Percentiles rank a stretch among this genome's conserved stretches.
Evolutionary conservation across 2,888 invertebrate genomes (phyloP).

Genomic region (Epirrhoe alternata): DNA sequence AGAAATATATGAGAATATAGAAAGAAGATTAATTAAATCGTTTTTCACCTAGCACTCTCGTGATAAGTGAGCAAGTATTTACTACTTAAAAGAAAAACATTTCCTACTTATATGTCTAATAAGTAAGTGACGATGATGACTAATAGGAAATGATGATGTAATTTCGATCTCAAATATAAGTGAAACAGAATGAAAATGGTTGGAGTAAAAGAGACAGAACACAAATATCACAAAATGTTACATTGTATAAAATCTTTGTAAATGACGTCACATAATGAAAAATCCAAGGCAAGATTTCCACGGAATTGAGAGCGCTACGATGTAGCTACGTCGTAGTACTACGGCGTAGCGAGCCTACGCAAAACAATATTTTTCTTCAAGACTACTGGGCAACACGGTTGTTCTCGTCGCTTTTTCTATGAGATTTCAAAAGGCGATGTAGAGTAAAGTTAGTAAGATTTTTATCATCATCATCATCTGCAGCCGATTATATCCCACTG

Average conservation of each 20-base stretch:
- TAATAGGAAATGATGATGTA: no score
- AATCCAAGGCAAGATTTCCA: neutral
- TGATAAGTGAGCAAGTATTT: no score
- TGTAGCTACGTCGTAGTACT: constrained; percentile 44
- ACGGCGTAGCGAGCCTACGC: constrained; percentile 42
- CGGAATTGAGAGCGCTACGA: constrained; percentile 19
- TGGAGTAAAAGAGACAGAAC: neutral
- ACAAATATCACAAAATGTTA: neutral
- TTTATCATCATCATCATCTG: no score
- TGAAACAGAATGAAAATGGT: neutral
- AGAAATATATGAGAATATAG: no score
- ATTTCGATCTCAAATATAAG: neutral
- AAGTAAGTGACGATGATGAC: no score
- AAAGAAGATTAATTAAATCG: no score
- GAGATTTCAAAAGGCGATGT: neutral
- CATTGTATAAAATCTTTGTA: neutral
- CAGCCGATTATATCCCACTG: no score
- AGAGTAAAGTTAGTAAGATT: neutral
- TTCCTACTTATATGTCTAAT: no score
- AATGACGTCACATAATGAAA: constrained; percentile 1
- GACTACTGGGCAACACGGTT: neutral
- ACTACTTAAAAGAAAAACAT: no score
- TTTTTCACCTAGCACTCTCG: no score
- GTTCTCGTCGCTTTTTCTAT: neutral
- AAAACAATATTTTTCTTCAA: constrained; percentile 33